phyloP scores from a whole-genome alignment of 2,888 invertebrate species.

The Eupelmus urozonus region DNA sequence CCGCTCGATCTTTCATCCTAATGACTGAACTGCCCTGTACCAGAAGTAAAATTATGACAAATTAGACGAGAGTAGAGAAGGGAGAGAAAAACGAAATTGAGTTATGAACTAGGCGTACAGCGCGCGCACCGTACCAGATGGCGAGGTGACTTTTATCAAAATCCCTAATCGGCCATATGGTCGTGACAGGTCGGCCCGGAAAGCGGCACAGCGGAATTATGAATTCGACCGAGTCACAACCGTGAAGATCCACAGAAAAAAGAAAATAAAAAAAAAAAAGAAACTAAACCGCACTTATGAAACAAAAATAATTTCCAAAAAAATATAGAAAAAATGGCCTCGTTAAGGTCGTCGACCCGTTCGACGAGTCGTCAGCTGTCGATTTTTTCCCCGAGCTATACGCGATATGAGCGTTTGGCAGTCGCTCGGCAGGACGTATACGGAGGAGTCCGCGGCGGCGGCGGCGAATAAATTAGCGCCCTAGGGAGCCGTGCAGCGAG shows the following conservation, averaged over 20 bases:
- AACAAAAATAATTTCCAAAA: background rate
- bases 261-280: background rate
- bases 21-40: no score
- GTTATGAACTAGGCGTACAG: background rate
- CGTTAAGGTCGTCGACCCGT: conserved; percentile 32
- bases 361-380: conserved; percentile 28
- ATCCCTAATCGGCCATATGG: conserved; percentile 64
- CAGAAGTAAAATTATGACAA: no score
- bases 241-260: background rate
- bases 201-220: conserved; percentile 10
- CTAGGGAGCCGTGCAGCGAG: conserved; percentile 19
- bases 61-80: background rate
- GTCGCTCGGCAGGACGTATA: background rate
- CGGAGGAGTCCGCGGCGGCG: background rate
- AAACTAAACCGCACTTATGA: background rate
- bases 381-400: no score
- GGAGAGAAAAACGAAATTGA: background rate
- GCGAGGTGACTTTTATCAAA: conserved; percentile 56
- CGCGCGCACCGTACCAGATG: conserved; percentile 47
- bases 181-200: background rate
- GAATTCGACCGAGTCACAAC: conserved; percentile 27
- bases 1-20: no score
- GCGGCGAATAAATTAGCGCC: conserved; percentile 39
- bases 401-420: no score
- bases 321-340: background rate